A percentile compares a stretch with the other conserved stretches of the same genome.
Conservation (phyloP, 1,140 invertebrate genomes). For the Heliconius himera region DNA sequence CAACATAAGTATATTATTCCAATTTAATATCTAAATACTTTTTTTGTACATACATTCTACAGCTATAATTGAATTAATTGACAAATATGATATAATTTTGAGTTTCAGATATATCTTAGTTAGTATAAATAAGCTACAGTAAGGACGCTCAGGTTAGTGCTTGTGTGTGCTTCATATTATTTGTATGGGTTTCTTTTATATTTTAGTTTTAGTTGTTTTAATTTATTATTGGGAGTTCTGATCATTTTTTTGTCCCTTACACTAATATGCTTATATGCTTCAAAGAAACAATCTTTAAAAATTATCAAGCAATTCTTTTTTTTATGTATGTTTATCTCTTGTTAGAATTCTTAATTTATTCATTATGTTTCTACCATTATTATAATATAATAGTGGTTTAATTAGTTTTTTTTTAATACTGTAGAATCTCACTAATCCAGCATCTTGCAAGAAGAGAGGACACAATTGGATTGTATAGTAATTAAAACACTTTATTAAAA, state of each 20-base stretch:
- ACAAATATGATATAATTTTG: constrained; percentile 15
- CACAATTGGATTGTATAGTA: no score
- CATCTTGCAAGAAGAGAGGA: no score
- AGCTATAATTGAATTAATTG: constrained; percentile 6
- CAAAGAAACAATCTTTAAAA: no score
- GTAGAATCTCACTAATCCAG: no score
- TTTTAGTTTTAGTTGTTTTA: neutral
- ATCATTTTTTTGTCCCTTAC: neutral
- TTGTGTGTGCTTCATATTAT: neutral
- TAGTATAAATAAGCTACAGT: constrained; percentile 13
- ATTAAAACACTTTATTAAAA: no score
- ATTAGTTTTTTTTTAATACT: neutral
- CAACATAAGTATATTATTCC: neutral
- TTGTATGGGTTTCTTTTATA: neutral
- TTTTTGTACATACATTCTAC: constrained; percentile 5
- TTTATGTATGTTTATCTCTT: neutral
- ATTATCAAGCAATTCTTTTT: no score
- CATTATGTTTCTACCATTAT: neutral
- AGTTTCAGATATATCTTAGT: constrained; percentile 16
- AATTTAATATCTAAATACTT: neutral
- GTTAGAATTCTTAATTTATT: neutral
- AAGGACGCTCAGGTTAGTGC: constrained; percentile 19
- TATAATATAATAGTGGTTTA: neutral
- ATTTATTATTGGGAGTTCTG: neutral
- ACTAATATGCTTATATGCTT: no score